Evolutionary conservation across 1,140 invertebrate genomes (phyloP).

Genomic region (Periplaneta americana): DNA sequence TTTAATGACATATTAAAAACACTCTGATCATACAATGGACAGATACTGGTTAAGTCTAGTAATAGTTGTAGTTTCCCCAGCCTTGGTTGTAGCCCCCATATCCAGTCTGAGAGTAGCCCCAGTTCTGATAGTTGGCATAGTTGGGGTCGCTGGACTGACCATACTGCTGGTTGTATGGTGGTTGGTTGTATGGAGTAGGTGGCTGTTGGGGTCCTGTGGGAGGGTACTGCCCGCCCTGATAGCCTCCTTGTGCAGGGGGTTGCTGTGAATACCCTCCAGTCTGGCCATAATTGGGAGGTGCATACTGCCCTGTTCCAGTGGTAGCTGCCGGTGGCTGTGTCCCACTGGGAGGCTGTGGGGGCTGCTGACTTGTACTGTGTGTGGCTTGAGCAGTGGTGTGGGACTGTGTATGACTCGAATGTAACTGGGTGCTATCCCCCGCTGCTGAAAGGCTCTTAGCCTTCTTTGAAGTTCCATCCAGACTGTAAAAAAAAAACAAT

Average conservation of each 20-base stretch:
- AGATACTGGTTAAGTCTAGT: conserved; percentile 28
- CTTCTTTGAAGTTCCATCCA: conserved; percentile 6
- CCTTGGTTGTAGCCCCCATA: conserved; percentile 57
- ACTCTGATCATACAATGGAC: not conserved
- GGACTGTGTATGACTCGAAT: not conserved
- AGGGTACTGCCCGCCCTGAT: conserved; percentile 31
- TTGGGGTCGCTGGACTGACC: conserved; percentile 51
- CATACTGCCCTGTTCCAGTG: conserved; percentile 4
- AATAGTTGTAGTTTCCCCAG: conserved; percentile 54
- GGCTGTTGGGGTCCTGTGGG: conserved; percentile 31
- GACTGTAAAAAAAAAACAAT: not conserved
- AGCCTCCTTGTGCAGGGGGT: not conserved
- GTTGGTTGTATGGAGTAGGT: conserved; percentile 41
- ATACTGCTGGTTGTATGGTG: conserved; percentile 48
- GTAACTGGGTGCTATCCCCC: not conserved
- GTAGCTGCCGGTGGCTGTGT: not conserved
- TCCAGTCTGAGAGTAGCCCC: conserved; percentile 56
- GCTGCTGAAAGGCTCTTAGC: not conserved
- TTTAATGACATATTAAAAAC: not conserved
- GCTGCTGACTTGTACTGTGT: not conserved
- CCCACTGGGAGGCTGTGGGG: not conserved
- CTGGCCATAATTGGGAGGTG: conserved; percentile 4
- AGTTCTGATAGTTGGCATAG: conserved; percentile 56
- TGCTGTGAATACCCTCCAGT: conserved; percentile 6
- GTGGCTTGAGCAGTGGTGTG: not conserved